Base-by-base conservation (phyloP, 2,888 invertebrate genomes). In the Nasonovia ribisnigri region DNA sequence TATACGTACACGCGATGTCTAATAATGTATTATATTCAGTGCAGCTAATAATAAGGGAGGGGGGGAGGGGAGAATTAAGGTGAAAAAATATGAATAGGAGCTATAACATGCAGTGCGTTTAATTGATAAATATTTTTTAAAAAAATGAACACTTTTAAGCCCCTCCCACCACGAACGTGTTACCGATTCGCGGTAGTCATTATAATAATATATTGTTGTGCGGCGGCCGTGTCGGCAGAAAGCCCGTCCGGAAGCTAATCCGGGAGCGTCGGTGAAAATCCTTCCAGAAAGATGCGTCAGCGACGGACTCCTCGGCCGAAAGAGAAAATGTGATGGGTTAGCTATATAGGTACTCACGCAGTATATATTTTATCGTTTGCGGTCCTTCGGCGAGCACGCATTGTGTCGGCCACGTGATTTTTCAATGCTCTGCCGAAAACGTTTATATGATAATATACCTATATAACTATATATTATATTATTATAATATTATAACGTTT, bases 391-490 rank as follows among this genome's bases (percentile, higher is more conserved):
- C 0, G 13, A 26, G 29, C 88, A 54, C 42, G 26, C 87, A 42
- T 42, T 57, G 54, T 57, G 10, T 51, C 77, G 48, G 77, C 26
- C 77, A 8, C n/a, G 77, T 42, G 91, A 91, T 91, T 91, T 91
- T 90, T 77, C 77, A 77, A 77, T 77, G 29, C 54, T n/a, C 42
- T 10, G 43, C 86, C 46, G 60, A 87, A 92, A 87, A 92, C 36
- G 57, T 46, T n/a, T n/a, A n/a, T n/a, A n/a, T n/a, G n/a, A 43
- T 11, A 46, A 46, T 46, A 46, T 46, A 46, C 4, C 2, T n/a
- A 90, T 46, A 46, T 90, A 57, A 54, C 60, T 26, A 43, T 36
- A 77, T 77, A 67, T 36, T 8, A 29, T 60, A n/a, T 43, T 67
- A 60, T 51, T 42, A 26, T 57, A 88, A 57, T 29, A n/a, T 48